These are phyloP conservation scores for Heptranchias perlo DNA, from an alignment of 2,113 vertebrate genomes.

Conservation along the genomic window DNA sequence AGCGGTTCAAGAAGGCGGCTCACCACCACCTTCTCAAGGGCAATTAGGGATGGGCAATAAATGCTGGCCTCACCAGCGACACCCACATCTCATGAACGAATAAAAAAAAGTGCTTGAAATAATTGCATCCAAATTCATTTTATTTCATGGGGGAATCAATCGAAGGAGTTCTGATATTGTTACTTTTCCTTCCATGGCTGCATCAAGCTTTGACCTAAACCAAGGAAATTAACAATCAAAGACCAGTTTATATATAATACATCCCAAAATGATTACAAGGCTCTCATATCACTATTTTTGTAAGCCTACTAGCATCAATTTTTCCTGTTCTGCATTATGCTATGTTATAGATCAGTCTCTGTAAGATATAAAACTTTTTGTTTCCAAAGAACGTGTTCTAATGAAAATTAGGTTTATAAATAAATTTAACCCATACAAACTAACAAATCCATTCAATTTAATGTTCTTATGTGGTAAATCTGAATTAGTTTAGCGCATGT, in stretches of 20 bases:
- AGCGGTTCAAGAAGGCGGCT: no score
- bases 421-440: background rate
- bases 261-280: background rate
- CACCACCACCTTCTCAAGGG: no score
- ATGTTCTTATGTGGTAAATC: background rate
- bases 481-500: background rate
- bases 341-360: background rate
- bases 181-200: background rate
- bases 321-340: background rate
- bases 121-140: background rate
- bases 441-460: background rate
- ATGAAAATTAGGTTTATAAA: background rate
- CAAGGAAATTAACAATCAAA: background rate
- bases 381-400: background rate
- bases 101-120: background rate
- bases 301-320: background rate
- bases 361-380: background rate
- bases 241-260: background rate
- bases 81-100: no score
- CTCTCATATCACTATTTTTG: background rate
- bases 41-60: no score
- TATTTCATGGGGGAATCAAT: background rate
- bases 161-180: background rate
- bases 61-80: no score
- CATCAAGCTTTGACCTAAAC: background rate